Conservation (phyloP, 92 coral and sea anemone species). For the Plumapathes pennacea region DNA sequence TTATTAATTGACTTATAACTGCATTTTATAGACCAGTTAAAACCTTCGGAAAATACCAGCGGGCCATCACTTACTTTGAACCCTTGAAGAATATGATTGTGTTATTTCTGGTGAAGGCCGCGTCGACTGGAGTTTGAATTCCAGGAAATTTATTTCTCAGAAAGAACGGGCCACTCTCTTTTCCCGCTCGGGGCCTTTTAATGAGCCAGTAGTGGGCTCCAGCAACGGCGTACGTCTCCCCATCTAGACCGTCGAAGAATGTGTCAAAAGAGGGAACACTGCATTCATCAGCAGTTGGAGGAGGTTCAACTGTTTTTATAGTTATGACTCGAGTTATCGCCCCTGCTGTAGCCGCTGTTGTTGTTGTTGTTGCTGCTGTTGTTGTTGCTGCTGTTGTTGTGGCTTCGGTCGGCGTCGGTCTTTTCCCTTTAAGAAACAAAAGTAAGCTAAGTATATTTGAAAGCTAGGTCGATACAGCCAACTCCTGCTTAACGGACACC, state of each 20-base stretch:
- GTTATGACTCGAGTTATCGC: background rate
- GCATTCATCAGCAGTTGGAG: background rate
- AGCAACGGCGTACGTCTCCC: background rate
- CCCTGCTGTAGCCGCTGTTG: too few relatives aligned
- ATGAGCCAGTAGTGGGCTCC: background rate
- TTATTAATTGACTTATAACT: too few relatives aligned
- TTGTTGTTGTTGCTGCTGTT: too few relatives aligned
- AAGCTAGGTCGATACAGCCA: too few relatives aligned
- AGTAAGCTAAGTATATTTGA: too few relatives aligned
- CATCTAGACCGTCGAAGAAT: slow-evolving; percentile 13
- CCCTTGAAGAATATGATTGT: slow-evolving; percentile 59
- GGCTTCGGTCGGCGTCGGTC: slow-evolving; percentile 4
- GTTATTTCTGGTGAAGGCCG: slow-evolving; percentile 57
- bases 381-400: slow-evolving; percentile 1
- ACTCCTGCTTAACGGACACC: too few relatives aligned
- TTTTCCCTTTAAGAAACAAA: too few relatives aligned
- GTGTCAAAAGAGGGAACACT: background rate
- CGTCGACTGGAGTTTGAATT: slow-evolving; percentile 50
- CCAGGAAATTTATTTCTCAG: slow-evolving; percentile 42
- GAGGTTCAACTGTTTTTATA: slow-evolving; percentile 18
- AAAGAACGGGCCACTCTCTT: slow-evolving; percentile 24
- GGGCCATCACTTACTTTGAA: slow-evolving; percentile 35
- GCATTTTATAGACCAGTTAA: too few relatives aligned
- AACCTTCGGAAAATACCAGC: background rate
- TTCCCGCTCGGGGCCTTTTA: too few relatives aligned